phyloP scores from a whole-genome alignment of 2,113 vertebrate genomes.

The Rafetus swinhoei region DNA sequence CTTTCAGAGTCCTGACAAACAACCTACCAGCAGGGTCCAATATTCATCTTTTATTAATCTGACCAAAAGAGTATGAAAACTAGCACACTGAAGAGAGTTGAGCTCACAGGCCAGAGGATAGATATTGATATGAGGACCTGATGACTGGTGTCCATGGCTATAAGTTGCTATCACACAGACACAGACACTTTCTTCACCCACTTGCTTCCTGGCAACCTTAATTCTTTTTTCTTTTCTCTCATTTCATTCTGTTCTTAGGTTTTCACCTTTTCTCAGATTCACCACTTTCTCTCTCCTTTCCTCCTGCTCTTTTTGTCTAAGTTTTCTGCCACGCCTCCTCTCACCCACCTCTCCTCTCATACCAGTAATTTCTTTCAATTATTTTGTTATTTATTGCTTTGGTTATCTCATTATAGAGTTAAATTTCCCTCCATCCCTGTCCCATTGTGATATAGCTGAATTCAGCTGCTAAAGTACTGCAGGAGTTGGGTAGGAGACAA shows the following conservation, averaged over 20 bases:
- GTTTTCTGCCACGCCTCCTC: not conserved
- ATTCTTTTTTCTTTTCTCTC: not conserved
- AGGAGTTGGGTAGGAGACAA: not conserved
- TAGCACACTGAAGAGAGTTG: not conserved
- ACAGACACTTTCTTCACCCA: not conserved
- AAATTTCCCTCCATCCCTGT: not conserved
- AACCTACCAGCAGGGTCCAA: not conserved
- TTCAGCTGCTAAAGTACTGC: not conserved
- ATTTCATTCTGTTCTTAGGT: not conserved
- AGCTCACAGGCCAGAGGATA: not conserved
- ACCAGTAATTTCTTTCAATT: not conserved
- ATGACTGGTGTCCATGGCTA: not conserved
- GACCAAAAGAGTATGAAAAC: not conserved
- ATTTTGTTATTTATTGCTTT: not conserved
- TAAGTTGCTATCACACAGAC: accelerated
- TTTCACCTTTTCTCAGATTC: not conserved
- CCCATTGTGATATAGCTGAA: not conserved
- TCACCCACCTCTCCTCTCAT: not conserved
- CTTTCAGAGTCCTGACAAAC: not conserved
- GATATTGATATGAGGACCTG: not conserved
- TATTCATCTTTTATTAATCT: not conserved
- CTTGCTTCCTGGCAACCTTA: not conserved
- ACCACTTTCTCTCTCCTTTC: not conserved
- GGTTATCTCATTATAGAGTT: not conserved
- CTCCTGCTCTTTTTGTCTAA: not conserved